Base-by-base conservation (phyloP, 1,140 invertebrate genomes). In the Nephila pilipes region DNA sequence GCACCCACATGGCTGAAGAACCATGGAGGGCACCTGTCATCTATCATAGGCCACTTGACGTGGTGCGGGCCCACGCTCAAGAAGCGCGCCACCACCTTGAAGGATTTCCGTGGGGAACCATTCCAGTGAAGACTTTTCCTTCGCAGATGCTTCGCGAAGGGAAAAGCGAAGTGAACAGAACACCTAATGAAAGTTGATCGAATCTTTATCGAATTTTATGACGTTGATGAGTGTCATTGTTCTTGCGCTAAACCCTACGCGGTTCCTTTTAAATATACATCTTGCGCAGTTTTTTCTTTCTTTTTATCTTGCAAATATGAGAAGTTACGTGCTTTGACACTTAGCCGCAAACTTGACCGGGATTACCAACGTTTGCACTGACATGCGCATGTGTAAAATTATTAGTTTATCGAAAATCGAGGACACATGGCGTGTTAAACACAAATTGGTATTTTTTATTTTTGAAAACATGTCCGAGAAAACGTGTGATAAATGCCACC, bases 41-140 rank as follows among this genome's bases (percentile, higher is more conserved):
- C 87, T 75, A 88, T 88, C 87, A 88, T 55, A 22, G n/a, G 87
- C 87, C 87, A 88, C 87, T 88, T 88, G 63, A 87, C 85, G 85
- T 87, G n/a, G 57, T 87, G 60, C 25, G 87, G 57, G 38, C 87
- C n/a, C 87, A 88, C 87, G 87, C 87, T 16, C n/a, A 57, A 69
- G 60, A 88, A 54, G 65, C 12, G n/a, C 60, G 87, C 87, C 87
- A 88, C 58, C 87, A 88, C 60, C 87, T 88, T 22, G 58, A 38
- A 29, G 60, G 60, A 88, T 75, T 75, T 88, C 20, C 46, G 46
- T 46, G 46, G 46, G 46, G 46, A 46, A 46, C 29, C 57, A 65
- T 1, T 12, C 25, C 10, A 20, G 54, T 36, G 87, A 75, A 75
- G 16, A 46, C 12, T 46, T 46, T 46, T 10, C 6, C 46, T 46